Base-by-base conservation (phyloP, 2,113 vertebrate species). In the Ornithorhynchus anatinus region DNA sequence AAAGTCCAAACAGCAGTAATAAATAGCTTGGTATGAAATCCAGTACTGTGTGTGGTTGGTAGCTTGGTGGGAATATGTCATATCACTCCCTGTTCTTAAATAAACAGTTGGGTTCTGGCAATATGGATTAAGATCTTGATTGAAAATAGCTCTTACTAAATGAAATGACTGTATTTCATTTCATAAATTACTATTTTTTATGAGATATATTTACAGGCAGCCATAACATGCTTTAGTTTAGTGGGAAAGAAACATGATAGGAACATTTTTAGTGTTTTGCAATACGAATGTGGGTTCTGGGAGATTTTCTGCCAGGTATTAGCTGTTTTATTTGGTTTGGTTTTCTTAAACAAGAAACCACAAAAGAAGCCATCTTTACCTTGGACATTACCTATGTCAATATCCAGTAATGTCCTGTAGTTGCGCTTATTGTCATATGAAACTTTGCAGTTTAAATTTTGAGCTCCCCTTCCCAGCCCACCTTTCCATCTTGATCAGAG, bases 101-200 rank as follows among this genome's bases (percentile, higher is more conserved):
- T 68, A 65, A 73, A 58, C 20, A 54, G 38, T 44, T 58, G 59
- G 42, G 14, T 32, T 80, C 63, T 53, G 15, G 52, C 48, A 42
- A 53, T 1, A 20, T 10, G 8, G 40, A 43, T 59, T 64, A 63
- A 59, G 56, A 51, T 50, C 67, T 27, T 75, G 67, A 81, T 66
- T 74, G 82, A 63, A 71, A 79, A 77, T 75, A 74, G 33, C 48
- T 66, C 61, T 69, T 0, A 2, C 59, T 73, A 43, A 78, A 75
- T 62, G 40, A 67, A 45, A 69, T 72, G 13, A 56, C 39, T 20
- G 1, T 50, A 50, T 85, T 85, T 71, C 40, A 13, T 79, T 77
- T 79, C 56, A 29, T 52, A 62, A 38, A 61, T 85, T 32, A 29
- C 0, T 75, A 51, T 78, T 69, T 54, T 59, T 31, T 22, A 53